Evolutionary conservation across 2,888 invertebrate genomes (phyloP).

Genomic region (Hanleya hanleyi): DNA sequence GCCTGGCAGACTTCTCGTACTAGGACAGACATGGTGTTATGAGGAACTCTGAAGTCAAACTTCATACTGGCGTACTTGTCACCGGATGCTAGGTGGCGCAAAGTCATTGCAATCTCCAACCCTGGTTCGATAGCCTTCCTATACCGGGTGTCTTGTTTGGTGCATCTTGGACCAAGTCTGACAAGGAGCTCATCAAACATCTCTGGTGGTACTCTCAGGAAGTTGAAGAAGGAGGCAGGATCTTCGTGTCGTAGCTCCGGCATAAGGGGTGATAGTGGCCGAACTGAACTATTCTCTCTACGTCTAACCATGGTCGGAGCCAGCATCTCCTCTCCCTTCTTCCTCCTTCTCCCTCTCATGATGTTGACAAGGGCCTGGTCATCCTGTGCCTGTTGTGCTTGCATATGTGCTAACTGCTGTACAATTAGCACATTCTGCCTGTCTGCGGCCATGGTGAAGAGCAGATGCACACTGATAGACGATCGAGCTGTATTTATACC

Average conservation of each 20-base stretch:
- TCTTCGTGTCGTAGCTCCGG: neutral
- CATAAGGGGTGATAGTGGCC: no score
- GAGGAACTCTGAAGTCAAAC: constrained; percentile 38
- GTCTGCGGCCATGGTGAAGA: no score
- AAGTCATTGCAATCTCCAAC: constrained; percentile 34
- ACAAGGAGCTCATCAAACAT: neutral
- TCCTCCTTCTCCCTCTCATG: no score
- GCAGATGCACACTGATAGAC: no score
- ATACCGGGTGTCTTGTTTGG: neutral
- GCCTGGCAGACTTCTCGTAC: constrained; percentile 40
- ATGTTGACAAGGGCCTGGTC: no score
- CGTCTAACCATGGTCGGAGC: no score
- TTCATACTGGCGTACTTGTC: constrained; percentile 30
- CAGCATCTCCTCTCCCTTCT: no score
- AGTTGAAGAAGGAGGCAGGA: neutral
- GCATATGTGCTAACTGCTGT: no score
- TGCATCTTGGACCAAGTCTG: neutral
- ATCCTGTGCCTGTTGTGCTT: no score
- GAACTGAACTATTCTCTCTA: no score
- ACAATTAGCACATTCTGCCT: no score
- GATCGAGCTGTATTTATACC: no score
- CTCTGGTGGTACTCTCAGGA: neutral
- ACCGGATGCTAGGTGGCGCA: constrained; percentile 39
- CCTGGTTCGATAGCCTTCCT: constrained; percentile 12
- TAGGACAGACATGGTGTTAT: constrained; percentile 38